These are phyloP conservation scores for Allygus modestus DNA, from an alignment of 2,888 invertebrate genomes.

Conservation along the genomic window DNA sequence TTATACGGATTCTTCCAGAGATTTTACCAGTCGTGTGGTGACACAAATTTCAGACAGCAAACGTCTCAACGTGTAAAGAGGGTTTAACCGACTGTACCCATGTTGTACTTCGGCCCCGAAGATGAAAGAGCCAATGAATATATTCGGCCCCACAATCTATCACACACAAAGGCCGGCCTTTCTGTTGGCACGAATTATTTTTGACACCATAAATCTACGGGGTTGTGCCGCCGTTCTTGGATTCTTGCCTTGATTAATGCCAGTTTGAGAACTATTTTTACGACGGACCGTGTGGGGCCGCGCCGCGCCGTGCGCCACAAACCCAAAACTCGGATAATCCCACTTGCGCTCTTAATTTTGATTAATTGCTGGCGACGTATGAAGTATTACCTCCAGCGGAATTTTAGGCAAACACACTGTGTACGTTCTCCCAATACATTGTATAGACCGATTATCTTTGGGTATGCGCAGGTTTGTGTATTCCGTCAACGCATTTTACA, in stretches of 20 bases:
- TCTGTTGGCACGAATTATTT: constrained; percentile 43
- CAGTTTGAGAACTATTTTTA: constrained; percentile 56
- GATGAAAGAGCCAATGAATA: constrained; percentile 9
- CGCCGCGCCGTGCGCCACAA: background rate
- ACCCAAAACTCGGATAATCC: constrained; percentile 18
- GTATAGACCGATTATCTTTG: too few species aligned
- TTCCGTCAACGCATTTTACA: too few species aligned
- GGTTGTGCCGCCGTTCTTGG: constrained; percentile 40
- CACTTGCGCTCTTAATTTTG: constrained; percentile 39
- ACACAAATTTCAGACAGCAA: too few species aligned
- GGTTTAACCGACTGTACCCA: background rate
- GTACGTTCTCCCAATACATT: background rate
- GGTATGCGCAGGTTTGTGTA: too few species aligned
- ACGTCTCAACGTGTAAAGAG: too few species aligned
- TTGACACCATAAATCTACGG: constrained; percentile 37
- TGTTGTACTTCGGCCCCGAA: background rate
- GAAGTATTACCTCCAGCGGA: background rate
- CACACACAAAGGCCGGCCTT: constrained; percentile 9
- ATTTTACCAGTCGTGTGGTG: too few species aligned
- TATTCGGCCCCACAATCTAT: background rate
- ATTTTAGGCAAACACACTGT: background rate
- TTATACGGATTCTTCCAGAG: too few species aligned
- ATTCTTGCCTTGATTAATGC: constrained; percentile 48
- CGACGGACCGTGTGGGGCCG: constrained; percentile 35
- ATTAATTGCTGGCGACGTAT: background rate